A percentile compares a stretch with the other conserved stretches of the same genome.
Evolutionary conservation across 2,888 invertebrate species (phyloP).

Genomic region (Molorchus minor): DNA sequence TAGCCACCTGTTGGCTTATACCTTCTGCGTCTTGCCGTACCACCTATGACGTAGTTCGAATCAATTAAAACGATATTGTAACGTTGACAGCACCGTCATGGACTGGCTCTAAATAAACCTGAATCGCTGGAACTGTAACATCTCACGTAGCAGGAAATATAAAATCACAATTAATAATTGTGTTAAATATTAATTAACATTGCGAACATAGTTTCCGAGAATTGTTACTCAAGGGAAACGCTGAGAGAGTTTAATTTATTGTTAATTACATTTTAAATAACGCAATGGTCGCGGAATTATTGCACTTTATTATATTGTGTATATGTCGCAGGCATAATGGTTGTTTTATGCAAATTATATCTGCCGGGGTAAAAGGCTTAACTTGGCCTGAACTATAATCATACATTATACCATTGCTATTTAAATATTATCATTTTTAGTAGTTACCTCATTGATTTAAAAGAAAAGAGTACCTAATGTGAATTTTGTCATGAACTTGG

Average conservation of each 20-base stretch:
- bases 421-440: too few species aligned
- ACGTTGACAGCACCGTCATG: slow-evolving; percentile 23
- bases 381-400: too few species aligned
- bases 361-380: too few species aligned
- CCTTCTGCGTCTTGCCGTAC: too few species aligned
- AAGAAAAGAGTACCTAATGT: too few species aligned
- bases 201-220: slow-evolving; percentile 30
- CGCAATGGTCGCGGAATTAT: slow-evolving; percentile 16
- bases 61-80: slow-evolving; percentile 39
- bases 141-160: slow-evolving; percentile 52
- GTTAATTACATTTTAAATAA: slow-evolving; percentile 35
- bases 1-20: slow-evolving; percentile 38
- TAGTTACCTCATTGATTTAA: too few species aligned
- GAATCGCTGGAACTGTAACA: slow-evolving; percentile 45
- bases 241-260: slow-evolving; percentile 30
- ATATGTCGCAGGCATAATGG: too few species aligned
- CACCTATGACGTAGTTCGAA: slow-evolving; percentile 41
- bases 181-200: slow-evolving; percentile 25
- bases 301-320: too few species aligned
- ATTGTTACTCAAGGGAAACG: slow-evolving; percentile 33
- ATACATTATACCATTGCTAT: too few species aligned
- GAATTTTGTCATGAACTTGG: too few species aligned
- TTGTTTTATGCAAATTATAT: too few species aligned
- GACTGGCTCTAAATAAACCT: slow-evolving; percentile 20
- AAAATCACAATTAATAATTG: slow-evolving; percentile 49